Evolutionary conservation across 2,113 vertebrate genomes (phyloP), one percentile per base, ranked within the genome.

Genomic region (Cyprinodon tularosa): DNA sequence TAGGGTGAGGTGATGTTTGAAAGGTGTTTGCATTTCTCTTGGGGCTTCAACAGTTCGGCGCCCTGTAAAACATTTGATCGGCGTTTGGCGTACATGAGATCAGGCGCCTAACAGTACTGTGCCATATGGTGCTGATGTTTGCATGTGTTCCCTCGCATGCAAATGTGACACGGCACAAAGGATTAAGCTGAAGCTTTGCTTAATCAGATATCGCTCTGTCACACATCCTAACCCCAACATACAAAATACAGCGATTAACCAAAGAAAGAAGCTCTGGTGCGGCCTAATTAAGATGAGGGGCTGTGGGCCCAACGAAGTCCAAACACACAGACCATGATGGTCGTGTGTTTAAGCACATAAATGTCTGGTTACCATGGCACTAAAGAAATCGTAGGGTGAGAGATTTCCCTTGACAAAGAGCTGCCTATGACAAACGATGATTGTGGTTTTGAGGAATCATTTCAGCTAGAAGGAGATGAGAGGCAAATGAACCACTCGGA

Each of bases 131-230:
- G 42, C 29, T 29, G 64, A 62, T 60, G 81, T 77, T 82, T 67
- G 69, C 62, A 77, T 75, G 77, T 75, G 82, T 85, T 81, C 84
- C 70, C 77, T 77, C 29, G 13, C 82, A 93, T 94, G 89, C 92
- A 94, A 94, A 93, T 94, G 89, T 84, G 84, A 79, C 53, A 88
- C 83, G 82, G 89, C 88, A 88, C 71, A 88, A 78, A 86, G 90
- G 88, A 88, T 84, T 89, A 87, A 80, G 82, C 66, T 2, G 47
- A 78, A 80, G 48, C 76, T 84, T 76, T 88, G 72, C 80, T 85
- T 85, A 89, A 88, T 90, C 84, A 88, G 86, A 86, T 76, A 48
- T 69, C 57, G 36, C 80, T 69, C 76, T 70, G 72, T 84, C 85
- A 71, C 72, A 36, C 82, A 72, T 62, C 68, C 84, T 72, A 65